Base-by-base conservation (phyloP, 2,113 vertebrate genomes). In the Rutilus rutilus region DNA sequence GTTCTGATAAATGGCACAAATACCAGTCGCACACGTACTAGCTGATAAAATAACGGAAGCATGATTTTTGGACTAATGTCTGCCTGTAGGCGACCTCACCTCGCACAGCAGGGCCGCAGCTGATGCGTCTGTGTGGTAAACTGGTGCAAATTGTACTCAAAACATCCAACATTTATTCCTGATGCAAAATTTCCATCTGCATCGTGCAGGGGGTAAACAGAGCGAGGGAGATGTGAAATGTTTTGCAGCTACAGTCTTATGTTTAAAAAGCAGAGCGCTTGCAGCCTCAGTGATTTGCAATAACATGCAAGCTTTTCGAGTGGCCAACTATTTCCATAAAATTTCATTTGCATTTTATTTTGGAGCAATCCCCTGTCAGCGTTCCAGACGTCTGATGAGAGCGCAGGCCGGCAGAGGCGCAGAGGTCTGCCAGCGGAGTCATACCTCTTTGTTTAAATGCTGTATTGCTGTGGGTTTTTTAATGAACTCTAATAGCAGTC, bases 401-500 rank as follows among this genome's bases (percentile, higher is more conserved):
- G 85, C 57, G 50, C 77, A 19, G 86, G 45, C 21, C 11, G 23
- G 47, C 64, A 82, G 83, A 77, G 85, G 54, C 71, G 84, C 81
- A 27, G 42, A 67, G 86, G 78, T 80, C 74, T 82, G 78, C 78
- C 67, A 79, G 80, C 77, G 50, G 78, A 89, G 80, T 85, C 87
- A 82, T 86, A 88, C 90, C 91, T 93, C 93, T 93, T 94, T 94
- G 93, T 95, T 93, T 93, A 92, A 94, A 92, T 89, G 87, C 91
- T 92, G 92, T 88, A 90, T 91, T 91, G 92, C 93, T 92, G 90
- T 89, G 89, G 91, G 87, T 91, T 89, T 89, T 94, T 93, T 94
- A 94, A 95, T 94, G 90, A 94, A 94, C 92, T 91, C 88, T 93
- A 94, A 95, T 94, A 91, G 92, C 88, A 85, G 92, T 92, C 92